phyloP scores from a whole-genome alignment of 2,888 invertebrate species.

The Siphonodentalium dalli region DNA sequence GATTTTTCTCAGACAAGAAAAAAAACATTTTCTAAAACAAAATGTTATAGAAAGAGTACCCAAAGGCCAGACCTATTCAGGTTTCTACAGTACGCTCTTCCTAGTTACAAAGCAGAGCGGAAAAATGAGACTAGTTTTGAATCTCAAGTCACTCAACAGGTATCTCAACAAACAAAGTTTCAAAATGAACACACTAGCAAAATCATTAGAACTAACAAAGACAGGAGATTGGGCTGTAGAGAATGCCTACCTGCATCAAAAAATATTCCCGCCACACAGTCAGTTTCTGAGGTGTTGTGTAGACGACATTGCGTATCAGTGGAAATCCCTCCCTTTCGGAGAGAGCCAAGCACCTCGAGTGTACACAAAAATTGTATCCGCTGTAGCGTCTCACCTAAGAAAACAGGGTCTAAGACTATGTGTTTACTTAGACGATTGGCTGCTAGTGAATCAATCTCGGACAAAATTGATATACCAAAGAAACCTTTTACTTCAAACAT shows the following conservation, averaged over 20 bases:
- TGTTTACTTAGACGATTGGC: conserved; percentile 30
- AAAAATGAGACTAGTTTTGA: conserved; percentile 23
- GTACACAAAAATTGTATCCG: conserved; percentile 24
- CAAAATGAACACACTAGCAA: conserved; percentile 23
- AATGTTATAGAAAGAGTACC: conserved; percentile 17
- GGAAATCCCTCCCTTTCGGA: no score
- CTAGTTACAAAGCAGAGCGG: conserved; percentile 20
- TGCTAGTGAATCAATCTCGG: conserved; percentile 8
- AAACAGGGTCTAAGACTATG: conserved; percentile 13
- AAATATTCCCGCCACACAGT: no score
- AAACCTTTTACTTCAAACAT: conserved; percentile 5
- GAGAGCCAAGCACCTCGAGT: no score
- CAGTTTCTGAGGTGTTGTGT: no score
- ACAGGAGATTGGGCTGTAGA: conserved; percentile 19
- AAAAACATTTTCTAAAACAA: conserved; percentile 18
- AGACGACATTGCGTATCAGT: no score
- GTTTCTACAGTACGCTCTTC: conserved; percentile 27
- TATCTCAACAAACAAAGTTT: conserved; percentile 31
- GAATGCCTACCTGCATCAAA: conserved; percentile 20
- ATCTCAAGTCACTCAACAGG: conserved; percentile 24
- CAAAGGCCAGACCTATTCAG: conserved; percentile 6
- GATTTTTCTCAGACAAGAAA: conserved; percentile 17
- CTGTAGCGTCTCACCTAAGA: conserved; percentile 18
- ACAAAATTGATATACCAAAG: conserved; percentile 7
- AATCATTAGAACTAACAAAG: conserved; percentile 18